Conservation (phyloP, 2,888 invertebrate species). For the Tetranychus truncatus region DNA sequence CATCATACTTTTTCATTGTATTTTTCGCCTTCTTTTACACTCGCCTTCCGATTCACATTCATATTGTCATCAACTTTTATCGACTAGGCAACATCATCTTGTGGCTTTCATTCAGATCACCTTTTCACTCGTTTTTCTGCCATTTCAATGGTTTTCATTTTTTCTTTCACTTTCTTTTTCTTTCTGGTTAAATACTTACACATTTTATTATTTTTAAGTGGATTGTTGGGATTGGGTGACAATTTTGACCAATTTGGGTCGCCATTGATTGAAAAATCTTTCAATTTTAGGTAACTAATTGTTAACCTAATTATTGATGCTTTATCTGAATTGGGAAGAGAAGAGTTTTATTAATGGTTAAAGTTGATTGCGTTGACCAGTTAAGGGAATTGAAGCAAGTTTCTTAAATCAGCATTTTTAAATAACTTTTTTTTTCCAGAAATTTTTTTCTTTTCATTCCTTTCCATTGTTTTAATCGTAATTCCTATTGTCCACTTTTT, state of each 20-base stretch:
- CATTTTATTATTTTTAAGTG: slow-evolving; percentile 24
- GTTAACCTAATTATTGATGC: slow-evolving; percentile 89
- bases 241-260: slow-evolving; percentile 72
- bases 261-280: slow-evolving; percentile 84
- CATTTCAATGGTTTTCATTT: no score
- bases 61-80: no score
- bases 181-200: slow-evolving; percentile 14
- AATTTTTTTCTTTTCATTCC: no score
- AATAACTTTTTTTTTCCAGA: no score
- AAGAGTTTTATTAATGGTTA: not conserved
- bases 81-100: no score
- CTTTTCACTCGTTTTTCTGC: no score
- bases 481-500: no score
- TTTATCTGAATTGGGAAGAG: slow-evolving; percentile 44
- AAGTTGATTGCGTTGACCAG: not conserved
- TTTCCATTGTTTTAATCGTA: no score
- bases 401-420: no score
- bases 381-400: not conserved
- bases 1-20: not conserved
- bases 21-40: not conserved
- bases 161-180: no score
- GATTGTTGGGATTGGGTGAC: slow-evolving; percentile 42
- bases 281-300: slow-evolving; percentile 79
- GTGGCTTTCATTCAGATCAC: no score
- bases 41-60: no score